phyloP scores from a whole-genome alignment of 1,140 invertebrate species.

The Lucilia sericata region DNA sequence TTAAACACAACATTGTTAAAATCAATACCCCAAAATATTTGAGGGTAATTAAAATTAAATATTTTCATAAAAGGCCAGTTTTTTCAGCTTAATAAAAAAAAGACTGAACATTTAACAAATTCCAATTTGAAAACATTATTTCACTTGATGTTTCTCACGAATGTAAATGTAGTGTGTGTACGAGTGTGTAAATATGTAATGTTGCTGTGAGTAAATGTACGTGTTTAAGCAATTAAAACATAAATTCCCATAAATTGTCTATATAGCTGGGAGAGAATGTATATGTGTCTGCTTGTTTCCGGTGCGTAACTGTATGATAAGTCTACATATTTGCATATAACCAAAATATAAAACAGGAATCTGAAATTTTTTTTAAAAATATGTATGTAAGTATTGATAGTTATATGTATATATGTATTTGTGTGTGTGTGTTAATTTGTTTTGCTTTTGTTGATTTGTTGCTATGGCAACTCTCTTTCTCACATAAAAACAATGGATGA shows the following conservation, averaged over 20 bases:
- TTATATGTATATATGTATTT: background rate
- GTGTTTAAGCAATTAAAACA: conserved; percentile 27
- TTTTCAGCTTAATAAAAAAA: background rate
- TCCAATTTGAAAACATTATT: conserved; percentile 10
- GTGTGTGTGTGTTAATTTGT: conserved; percentile 15
- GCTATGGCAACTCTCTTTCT: background rate
- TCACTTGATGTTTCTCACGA: background rate
- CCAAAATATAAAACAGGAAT: too few species aligned
- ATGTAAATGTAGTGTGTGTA: background rate
- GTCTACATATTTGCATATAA: background rate
- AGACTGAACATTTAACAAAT: background rate
- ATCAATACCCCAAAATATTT: conserved; percentile 8
- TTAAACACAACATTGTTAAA: background rate
- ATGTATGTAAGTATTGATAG: too few species aligned
- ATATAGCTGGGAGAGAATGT: background rate
- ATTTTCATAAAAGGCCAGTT: background rate
- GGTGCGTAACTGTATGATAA: background rate
- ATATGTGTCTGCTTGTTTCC: too few species aligned
- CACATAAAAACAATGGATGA: conserved; percentile 9
- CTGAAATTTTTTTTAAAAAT: too few species aligned
- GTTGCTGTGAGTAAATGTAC: background rate
- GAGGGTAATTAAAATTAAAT: conserved; percentile 5
- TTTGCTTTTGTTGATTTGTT: conserved; percentile 18
- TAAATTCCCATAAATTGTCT: conserved; percentile 26
- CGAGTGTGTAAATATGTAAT: background rate